phyloP scores from a whole-genome alignment of 2,888 invertebrate species.

The Neocrepidodera transversa region DNA sequence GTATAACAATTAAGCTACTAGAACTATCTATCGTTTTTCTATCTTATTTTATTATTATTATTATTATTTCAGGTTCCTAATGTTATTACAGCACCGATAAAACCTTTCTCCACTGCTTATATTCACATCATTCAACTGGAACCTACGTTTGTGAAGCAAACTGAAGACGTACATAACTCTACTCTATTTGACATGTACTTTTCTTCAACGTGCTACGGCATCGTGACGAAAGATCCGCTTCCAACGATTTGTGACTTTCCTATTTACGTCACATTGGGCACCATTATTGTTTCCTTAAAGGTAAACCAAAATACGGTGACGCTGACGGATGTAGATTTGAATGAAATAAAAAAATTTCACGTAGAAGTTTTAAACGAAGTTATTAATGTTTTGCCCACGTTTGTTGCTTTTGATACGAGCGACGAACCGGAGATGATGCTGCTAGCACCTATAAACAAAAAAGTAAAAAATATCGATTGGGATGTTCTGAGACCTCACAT shows the following conservation, averaged over 20 bases:
- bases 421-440: conserved; percentile 60
- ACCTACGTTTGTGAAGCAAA: conserved; percentile 62
- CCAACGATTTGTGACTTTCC: conserved; percentile 74
- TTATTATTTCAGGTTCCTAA: conserved; percentile 23
- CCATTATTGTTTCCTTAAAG: conserved; percentile 63
- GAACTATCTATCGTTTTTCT: too few relatives aligned
- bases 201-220: conserved; percentile 66
- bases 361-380: conserved; percentile 77
- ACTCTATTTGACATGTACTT: conserved; percentile 65
- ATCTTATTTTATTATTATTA: too few relatives aligned
- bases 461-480: conserved; percentile 68
- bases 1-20: too few relatives aligned
- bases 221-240: conserved; percentile 68
- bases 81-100: conserved; percentile 50
- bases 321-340: conserved; percentile 63
- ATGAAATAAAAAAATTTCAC: conserved; percentile 70
- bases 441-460: conserved; percentile 60
- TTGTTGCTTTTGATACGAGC: conserved; percentile 66
- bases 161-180: conserved; percentile 62
- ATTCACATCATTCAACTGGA: conserved; percentile 68
- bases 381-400: conserved; percentile 67
- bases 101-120: conserved; percentile 51
- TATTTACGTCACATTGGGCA: conserved; percentile 74
- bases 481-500: conserved; percentile 62
- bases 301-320: conserved; percentile 62